Base-by-base conservation (phyloP, 2,113 vertebrate genomes). In the Amia ocellicauda region DNA sequence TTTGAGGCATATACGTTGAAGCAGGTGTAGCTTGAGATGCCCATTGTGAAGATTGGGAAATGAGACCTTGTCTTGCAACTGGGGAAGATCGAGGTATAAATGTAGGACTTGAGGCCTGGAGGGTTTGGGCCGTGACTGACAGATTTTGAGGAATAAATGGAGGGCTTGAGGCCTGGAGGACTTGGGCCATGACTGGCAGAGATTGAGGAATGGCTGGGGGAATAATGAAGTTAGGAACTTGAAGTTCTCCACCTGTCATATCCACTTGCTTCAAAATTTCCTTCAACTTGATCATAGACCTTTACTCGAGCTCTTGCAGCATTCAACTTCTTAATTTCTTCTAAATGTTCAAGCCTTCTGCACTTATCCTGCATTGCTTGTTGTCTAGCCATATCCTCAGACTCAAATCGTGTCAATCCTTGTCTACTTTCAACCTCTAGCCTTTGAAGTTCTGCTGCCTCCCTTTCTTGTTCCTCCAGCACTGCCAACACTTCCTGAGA, bases 401-500 rank as follows among this genome's bases (percentile, higher is more conserved):
- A 55, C 22, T 76, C 26, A 51, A 70, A 68, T 40, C 47, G 62
- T 51, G 66, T 52, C 11, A 63, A 11, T 19, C 23, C 3, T 67
- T 64, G 8, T 28, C 36, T 66, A 23, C 56, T 3, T 65, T 70
- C 61, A 60, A 27, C 22, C 13, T 76, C 68, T 11, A 68, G 1
- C 36, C 17, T 64, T 60, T 74, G 45, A 3, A 70, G 52, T 28
- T 75, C 47, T 19, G 5, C 5, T 20, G 20, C 58, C 72, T 71
- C 56, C 40, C 24, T 64, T 69, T 68, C 65, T 63, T 68, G 63
- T 45, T 75, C 68, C 0, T 67, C 49, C 45, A 77, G 13, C 1
- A 76, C 57, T 54, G 58, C 28, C 22, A 71, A 57, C 4, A 66
- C 31, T 43, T 73, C 74, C 19, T 71, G 58, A 3, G 69, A 55